Evolutionary conservation across 2,113 vertebrate genomes (phyloP), one percentile per base, ranked within the genome.

Genomic region (Xenus cinereus): DNA sequence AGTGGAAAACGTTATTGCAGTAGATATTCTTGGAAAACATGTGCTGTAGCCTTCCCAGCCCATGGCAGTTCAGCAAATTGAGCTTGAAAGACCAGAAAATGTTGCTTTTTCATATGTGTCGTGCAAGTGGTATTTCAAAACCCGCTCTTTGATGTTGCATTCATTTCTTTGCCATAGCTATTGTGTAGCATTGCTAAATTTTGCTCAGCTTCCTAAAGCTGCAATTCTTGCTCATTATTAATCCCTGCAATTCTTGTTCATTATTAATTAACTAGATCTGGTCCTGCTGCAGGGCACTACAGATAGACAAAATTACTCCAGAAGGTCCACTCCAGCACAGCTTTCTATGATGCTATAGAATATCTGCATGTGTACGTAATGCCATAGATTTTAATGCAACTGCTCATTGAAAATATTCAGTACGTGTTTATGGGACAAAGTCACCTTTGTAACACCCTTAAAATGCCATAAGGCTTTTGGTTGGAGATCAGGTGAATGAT

Each of bases 31-130:
- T 72, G 75, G 37, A 48, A 80, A 79, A 27, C 0, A 0, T 2
- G 9, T 28, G 7, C 32, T 28, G 15, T 27, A 12, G 0, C 2
- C 45, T 79, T 35, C 26, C 18, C 33, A 46, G 46, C 57, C 60
- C 12, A 2, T 2, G 7, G 5, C 4, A 5, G 19, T 23, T 83
- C n/a, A 60, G 54, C 56, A 75, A 20, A 28, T 62, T 50, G 35
- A 12, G 22, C 35, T 50, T 35, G 21, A 48, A 69, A 75, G 62
- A 50, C 66, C 41, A 37, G 56, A 79, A 69, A 24, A 16, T 11
- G 24, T 26, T 48, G 27, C 6, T 26, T 69, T n/a, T 35, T 56
- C 6, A 0, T 15, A 1, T 8, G 59, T 7, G 12, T 48, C 4
- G 1, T 17, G 9, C 7, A 32, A 50, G 17, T 45, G 35, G 27